Percentiles rank a stretch among this genome's conserved stretches.
These are phyloP conservation scores for Eurois occulta DNA, from an alignment of 2,888 invertebrate genomes.

Conservation along the genomic window DNA sequence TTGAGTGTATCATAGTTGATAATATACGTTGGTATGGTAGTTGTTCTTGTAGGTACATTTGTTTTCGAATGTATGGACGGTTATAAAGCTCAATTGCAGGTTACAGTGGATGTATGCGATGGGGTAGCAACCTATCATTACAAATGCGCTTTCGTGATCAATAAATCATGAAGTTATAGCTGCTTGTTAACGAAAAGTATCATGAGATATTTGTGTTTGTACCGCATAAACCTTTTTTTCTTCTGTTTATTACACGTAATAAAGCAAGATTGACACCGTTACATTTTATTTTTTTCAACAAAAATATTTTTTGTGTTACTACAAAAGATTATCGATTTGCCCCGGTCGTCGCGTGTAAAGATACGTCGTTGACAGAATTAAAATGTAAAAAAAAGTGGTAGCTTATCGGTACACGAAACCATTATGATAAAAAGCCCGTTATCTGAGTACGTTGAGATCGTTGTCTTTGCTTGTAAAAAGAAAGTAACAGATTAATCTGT, in stretches of 20 bases:
- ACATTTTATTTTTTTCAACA: conserved; percentile 17
- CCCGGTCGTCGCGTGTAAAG: conserved; percentile 70
- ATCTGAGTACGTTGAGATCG: conserved; percentile 70
- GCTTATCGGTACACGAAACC: conserved; percentile 82
- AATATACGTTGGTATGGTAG: background rate
- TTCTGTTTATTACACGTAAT: background rate
- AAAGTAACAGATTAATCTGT: conserved; percentile 62
- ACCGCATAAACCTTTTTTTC: background rate
- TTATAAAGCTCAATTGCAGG: conserved; percentile 49
- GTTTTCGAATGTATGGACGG: conserved; percentile 29
- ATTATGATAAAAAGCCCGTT: conserved; percentile 82
- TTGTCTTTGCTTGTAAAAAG: conserved; percentile 72
- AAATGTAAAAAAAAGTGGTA: conserved; percentile 74
- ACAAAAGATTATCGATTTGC: conserved; percentile 61
- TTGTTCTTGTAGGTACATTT: conserved; percentile 14
- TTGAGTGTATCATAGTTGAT: conserved; percentile 9
- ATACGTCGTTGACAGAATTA: conserved; percentile 70
- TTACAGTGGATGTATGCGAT: conserved; percentile 47
- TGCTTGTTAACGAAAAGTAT: conserved; percentile 55
- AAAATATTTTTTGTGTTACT: conserved; percentile 4
- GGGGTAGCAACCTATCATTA: conserved; percentile 61
- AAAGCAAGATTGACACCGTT: conserved; percentile 12
- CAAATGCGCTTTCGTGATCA: conserved; percentile 58
- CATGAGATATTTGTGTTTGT: conserved; percentile 47
- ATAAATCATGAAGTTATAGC: conserved; percentile 60